These are phyloP conservation scores for Oscheius sp. DNA, from an alignment of 2,888 invertebrate genomes.

Conservation along the genomic window DNA sequence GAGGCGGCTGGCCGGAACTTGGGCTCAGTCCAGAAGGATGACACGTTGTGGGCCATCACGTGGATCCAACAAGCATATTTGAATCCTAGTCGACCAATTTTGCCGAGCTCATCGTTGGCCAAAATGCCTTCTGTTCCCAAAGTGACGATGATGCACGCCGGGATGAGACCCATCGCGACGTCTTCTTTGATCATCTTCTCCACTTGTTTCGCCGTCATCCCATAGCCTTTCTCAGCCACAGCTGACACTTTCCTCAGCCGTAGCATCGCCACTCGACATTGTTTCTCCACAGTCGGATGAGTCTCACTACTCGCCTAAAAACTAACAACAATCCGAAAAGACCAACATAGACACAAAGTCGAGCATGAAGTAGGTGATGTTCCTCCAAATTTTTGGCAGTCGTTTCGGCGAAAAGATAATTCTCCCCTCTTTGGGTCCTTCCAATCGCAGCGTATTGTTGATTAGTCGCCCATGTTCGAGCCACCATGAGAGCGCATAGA, in stretches of 20 bases:
- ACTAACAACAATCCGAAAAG: too few species aligned
- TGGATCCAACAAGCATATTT: slow-evolving; percentile 12
- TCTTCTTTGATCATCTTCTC: slow-evolving; percentile 17
- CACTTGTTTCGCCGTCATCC: slow-evolving; percentile 6
- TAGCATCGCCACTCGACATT: slow-evolving; percentile 17
- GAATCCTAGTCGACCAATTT: slow-evolving; percentile 5
- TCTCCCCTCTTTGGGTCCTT: not conserved
- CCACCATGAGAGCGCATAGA: slow-evolving; percentile 18
- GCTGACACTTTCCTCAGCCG: not conserved
- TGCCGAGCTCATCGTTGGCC: slow-evolving; percentile 13
- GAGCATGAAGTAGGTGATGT: not conserved
- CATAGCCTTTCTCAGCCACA: slow-evolving; percentile 9
- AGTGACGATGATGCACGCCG: slow-evolving; percentile 13
- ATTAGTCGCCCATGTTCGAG: slow-evolving; percentile 1
- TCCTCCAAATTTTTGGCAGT: not conserved
- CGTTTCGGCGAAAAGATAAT: slow-evolving; percentile 11
- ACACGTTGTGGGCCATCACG: slow-evolving; percentile 18
- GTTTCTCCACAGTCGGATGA: not conserved
- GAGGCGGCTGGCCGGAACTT: slow-evolving; percentile 3
- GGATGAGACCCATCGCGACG: not conserved
- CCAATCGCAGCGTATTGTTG: not conserved
- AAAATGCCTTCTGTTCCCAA: slow-evolving; percentile 15
- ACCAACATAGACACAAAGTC: slow-evolving; percentile 9
- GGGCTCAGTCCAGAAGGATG: slow-evolving; percentile 4
- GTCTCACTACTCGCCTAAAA: slow-evolving; percentile 14